These are phyloP conservation scores for Aricia artaxerxes DNA, from an alignment of 2,888 invertebrate genomes.

Conservation along the genomic window DNA sequence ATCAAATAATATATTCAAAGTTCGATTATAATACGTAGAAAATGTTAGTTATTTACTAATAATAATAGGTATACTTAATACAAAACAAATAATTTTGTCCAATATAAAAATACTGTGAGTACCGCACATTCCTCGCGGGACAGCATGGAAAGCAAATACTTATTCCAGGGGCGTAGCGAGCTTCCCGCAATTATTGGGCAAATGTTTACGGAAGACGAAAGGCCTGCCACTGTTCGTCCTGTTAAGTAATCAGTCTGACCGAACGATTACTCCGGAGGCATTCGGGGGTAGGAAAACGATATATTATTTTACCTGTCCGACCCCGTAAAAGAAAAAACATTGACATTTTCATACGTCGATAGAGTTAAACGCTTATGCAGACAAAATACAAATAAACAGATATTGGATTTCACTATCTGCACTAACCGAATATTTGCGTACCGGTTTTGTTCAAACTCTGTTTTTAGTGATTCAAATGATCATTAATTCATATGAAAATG, in stretches of 20 bases:
- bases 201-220: constrained; percentile 72
- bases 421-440: neutral
- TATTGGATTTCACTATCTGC: neutral
- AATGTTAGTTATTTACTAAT: constrained; percentile 61
- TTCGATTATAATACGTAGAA: neutral
- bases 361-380: neutral
- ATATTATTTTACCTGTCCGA: neutral
- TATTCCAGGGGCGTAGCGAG: constrained; percentile 70
- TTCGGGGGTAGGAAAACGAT: neutral
- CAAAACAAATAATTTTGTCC: constrained; percentile 62
- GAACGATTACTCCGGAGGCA: neutral
- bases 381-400: neutral
- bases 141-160: constrained; percentile 54
- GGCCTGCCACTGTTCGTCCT: constrained; percentile 50
- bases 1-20: neutral
- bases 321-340: neutral
- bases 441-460: neutral
- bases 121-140: constrained; percentile 59
- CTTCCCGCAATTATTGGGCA: constrained; percentile 76
- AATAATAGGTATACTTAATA: constrained; percentile 55
- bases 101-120: constrained; percentile 73
- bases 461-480: neutral
- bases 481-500: too few relatives aligned
- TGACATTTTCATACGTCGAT: neutral
- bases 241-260: constrained; percentile 33